phyloP scores from a whole-genome alignment of 2,797 vertebrate genomes.

The Pitangus sulphuratus region DNA sequence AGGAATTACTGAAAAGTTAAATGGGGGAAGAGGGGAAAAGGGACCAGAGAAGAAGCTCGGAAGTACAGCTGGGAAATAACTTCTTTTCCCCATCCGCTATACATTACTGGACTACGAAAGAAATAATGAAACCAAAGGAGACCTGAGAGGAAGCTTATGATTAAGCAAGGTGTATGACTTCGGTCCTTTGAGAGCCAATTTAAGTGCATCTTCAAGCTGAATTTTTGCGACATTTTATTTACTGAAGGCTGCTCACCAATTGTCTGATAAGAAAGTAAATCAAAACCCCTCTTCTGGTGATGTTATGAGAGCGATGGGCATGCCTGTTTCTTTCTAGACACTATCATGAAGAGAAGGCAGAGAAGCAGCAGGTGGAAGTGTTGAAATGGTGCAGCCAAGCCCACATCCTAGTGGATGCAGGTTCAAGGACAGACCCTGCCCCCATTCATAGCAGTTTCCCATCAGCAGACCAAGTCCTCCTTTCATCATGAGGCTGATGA shows the following conservation, averaged over 20 bases:
- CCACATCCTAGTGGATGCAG: rapidly evolving
- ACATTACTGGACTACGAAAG: not conserved
- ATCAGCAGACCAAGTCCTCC: not conserved
- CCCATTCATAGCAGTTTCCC: not conserved
- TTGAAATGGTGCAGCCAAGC: not conserved
- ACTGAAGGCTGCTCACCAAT: not conserved
- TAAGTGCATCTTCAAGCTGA: not conserved
- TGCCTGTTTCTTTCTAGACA: not conserved
- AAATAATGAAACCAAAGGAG: slow-evolving; percentile 54
- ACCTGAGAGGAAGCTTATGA: not conserved
- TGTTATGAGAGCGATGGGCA: not conserved
- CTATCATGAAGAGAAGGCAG: not conserved
- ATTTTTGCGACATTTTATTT: slow-evolving; percentile 10
- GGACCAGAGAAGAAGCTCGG: not conserved
- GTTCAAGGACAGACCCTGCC: not conserved
- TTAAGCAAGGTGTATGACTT: not conserved
- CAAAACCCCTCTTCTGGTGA: not conserved
- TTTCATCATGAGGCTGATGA: not conserved
- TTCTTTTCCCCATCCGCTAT: not conserved
- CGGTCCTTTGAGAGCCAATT: slow-evolving; percentile 28
- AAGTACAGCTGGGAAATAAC: not conserved
- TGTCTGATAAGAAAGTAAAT: not conserved
- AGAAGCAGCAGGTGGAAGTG: not conserved
- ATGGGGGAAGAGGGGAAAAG: not conserved
- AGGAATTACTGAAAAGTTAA: slow-evolving; percentile 24